Percentiles rank a stretch among this genome's conserved stretches.
These are phyloP conservation scores for Limnodromus scolopaceus DNA, from an alignment of 2,797 vertebrate species.

Conservation along the genomic window DNA sequence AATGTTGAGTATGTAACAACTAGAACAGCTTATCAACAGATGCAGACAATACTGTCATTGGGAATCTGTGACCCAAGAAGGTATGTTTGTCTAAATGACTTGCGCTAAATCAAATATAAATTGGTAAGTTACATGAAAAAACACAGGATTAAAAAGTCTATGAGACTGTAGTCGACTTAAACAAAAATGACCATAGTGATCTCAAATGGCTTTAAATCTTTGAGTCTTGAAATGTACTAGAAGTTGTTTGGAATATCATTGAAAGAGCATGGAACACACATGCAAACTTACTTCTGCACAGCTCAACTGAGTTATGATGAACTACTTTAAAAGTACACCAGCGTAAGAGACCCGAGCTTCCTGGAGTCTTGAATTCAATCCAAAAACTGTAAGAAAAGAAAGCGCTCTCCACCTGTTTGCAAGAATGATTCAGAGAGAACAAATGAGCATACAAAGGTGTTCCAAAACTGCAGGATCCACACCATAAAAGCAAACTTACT, in stretches of 20 bases:
- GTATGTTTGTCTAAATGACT: not conserved
- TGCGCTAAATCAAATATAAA: not conserved
- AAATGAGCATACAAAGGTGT: slow-evolving; percentile 60
- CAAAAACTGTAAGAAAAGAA: slow-evolving; percentile 55
- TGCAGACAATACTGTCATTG: not conserved
- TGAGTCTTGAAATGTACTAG: not conserved
- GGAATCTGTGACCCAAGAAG: not conserved
- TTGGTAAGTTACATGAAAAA: not conserved
- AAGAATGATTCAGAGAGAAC: slow-evolving; percentile 76
- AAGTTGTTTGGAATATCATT: not conserved
- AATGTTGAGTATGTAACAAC: not conserved
- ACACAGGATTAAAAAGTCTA: not conserved
- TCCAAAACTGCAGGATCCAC: slow-evolving; percentile 71
- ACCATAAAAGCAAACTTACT: slow-evolving; percentile 74
- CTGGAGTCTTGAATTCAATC: slow-evolving; percentile 49
- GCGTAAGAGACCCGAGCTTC: not conserved
- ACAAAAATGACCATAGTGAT: not conserved
- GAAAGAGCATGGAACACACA: not conserved
- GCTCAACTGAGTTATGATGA: not conserved
- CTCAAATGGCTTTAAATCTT: not conserved
- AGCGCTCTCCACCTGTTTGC: slow-evolving; percentile 68
- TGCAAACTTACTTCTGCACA: not conserved
- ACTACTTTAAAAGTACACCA: not conserved
- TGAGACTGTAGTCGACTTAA: not conserved
- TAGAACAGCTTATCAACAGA: not conserved